Evolutionary conservation across 2,113 vertebrate species (phyloP).

Genomic region (Eidolon helvum): DNA sequence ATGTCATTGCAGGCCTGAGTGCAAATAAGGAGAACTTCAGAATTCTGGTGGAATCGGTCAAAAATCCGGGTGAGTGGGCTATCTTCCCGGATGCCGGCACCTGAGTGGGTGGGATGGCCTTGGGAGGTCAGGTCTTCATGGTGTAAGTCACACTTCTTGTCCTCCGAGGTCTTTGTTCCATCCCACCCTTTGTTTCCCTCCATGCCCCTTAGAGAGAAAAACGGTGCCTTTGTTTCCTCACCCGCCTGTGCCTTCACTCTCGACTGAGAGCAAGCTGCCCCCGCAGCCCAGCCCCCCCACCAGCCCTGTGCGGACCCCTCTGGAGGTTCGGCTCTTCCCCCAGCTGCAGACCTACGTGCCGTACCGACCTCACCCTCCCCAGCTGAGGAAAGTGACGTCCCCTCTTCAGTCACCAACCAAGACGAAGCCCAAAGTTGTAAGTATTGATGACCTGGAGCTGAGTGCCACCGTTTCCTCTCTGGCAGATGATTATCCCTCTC

Average conservation of each 20-base stretch:
- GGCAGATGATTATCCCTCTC: not conserved
- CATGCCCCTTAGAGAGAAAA: constrained; percentile 90
- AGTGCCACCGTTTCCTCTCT: not conserved
- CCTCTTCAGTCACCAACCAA: constrained; percentile 82
- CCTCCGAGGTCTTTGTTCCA: not conserved
- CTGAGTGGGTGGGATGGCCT: not conserved
- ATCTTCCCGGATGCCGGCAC: not conserved
- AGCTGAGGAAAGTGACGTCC: constrained; percentile 83
- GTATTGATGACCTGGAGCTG: constrained; percentile 51
- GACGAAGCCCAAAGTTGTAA: constrained; percentile 89
- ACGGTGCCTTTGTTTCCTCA: constrained; percentile 94
- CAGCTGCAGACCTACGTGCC: constrained; percentile 87
- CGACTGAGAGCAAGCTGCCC: constrained; percentile 85
- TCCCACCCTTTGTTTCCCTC: not conserved
- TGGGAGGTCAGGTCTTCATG: not conserved
- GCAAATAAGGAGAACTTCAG: constrained; percentile 95
- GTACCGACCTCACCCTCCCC: constrained; percentile 82
- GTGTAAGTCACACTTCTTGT: not conserved
- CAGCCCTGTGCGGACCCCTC: constrained; percentile 85
- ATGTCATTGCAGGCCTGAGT: constrained; percentile 96
- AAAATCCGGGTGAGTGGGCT: constrained; percentile 90
- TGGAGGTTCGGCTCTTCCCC: constrained; percentile 87
- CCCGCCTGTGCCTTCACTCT: constrained; percentile 93
- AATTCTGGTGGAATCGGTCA: constrained; percentile 94
- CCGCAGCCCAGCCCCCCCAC: constrained; percentile 85